Percentiles rank a stretch among this genome's conserved stretches.
Evolutionary conservation across 2,888 invertebrate genomes (phyloP).

Genomic region (Magallana nippona): DNA sequence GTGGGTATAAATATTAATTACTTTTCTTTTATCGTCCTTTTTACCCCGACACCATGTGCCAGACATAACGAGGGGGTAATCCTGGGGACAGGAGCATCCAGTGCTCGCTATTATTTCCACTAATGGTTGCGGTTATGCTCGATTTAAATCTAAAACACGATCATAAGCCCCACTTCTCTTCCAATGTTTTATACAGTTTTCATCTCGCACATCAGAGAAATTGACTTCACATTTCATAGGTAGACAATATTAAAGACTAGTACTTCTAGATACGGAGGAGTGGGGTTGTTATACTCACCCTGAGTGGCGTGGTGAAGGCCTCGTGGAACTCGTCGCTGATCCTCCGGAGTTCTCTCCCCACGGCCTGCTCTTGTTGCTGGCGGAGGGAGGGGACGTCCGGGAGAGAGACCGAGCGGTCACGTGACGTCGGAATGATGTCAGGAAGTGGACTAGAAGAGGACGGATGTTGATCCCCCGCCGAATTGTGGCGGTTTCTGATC

Average conservation of each 20-base stretch:
- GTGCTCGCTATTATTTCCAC: no score
- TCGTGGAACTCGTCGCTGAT: conserved; percentile 73
- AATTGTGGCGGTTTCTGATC: conserved; percentile 55
- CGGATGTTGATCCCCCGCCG: conserved; percentile 53
- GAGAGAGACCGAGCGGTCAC: conserved; percentile 69
- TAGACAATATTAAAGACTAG: not conserved
- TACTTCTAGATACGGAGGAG: no score
- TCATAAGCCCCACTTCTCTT: no score
- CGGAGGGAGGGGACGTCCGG: conserved; percentile 67
- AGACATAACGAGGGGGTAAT: no score
- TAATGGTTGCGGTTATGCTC: no score
- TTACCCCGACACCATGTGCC: not conserved
- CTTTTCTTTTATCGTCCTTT: not conserved
- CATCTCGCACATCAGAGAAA: no score
- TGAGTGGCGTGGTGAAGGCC: conserved; percentile 49
- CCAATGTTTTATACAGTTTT: no score
- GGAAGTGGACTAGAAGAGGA: conserved; percentile 60
- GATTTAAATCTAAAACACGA: no score
- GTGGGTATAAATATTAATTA: not conserved
- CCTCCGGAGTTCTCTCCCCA: conserved; percentile 71
- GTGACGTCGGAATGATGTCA: conserved; percentile 66
- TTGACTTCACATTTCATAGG: not conserved
- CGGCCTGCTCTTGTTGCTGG: conserved; percentile 62
- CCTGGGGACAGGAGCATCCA: no score
- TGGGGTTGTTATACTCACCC: conserved; percentile 34